Conservation (phyloP, 2,797 vertebrate species). For the Gobionotothen gibberifrons region DNA sequence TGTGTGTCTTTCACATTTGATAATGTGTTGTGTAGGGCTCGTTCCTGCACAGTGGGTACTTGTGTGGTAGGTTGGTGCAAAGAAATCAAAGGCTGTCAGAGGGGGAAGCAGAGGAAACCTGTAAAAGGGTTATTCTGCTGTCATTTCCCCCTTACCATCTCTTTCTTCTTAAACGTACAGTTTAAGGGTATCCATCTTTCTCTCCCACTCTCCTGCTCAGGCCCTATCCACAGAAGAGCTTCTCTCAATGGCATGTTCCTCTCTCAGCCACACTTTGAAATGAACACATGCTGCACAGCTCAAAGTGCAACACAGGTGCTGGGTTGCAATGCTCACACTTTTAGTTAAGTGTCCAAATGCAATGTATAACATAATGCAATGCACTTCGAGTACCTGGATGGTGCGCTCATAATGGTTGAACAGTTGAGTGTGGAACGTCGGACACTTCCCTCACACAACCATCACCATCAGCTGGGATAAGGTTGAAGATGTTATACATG, state of each 20-base stretch:
- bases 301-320: neutral
- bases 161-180: neutral
- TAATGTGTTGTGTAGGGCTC: neutral
- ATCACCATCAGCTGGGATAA: too few relatives aligned
- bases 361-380: too few relatives aligned
- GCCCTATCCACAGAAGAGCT: slow-evolving; percentile 1
- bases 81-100: slow-evolving; percentile 20
- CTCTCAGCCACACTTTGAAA: neutral
- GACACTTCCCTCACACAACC: too few relatives aligned
- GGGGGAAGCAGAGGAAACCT: slow-evolving; percentile 22
- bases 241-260: neutral
- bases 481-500: too few relatives aligned
- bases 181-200: neutral
- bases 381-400: too few relatives aligned
- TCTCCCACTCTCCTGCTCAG: neutral
- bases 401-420: too few relatives aligned
- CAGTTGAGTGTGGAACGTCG: too few relatives aligned
- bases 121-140: slow-evolving; percentile 13
- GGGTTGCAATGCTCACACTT: too few relatives aligned
- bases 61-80: slow-evolving; percentile 16
- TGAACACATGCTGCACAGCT: neutral
- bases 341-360: too few relatives aligned
- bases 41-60: slow-evolving; percentile 22
- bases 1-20: neutral
- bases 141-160: neutral